These are phyloP conservation scores for Syrrhaptes paradoxus DNA, from an alignment of 2,113 vertebrate genomes.

Conservation along the genomic window DNA sequence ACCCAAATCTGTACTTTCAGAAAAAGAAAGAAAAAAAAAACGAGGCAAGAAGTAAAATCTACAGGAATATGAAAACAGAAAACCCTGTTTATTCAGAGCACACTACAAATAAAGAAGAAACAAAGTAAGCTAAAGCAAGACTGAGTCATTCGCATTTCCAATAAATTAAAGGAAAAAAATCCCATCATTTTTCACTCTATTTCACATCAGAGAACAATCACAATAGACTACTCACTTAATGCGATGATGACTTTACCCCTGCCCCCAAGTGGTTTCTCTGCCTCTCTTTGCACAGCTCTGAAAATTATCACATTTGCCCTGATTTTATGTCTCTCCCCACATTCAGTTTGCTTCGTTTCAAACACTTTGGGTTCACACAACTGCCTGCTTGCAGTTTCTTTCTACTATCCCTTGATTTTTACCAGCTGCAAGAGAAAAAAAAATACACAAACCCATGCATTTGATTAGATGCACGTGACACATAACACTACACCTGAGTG, in stretches of 20 bases:
- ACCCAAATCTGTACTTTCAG: neutral
- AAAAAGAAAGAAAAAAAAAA: neutral
- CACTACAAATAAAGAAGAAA: neutral
- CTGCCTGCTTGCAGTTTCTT: neutral
- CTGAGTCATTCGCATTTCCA: conserved; percentile 25
- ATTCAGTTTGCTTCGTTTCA: neutral
- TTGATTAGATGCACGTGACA: neutral
- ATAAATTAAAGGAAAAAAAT: conserved; percentile 38
- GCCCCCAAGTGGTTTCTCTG: conserved; percentile 22
- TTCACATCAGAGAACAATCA: conserved; percentile 64
- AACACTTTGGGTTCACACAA: neutral
- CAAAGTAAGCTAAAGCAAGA: conserved; percentile 3
- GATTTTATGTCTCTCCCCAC: neutral
- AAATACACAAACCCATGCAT: neutral
- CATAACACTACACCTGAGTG: neutral
- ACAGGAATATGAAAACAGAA: neutral
- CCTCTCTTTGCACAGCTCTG: conserved; percentile 12
- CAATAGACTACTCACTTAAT: conserved; percentile 45
- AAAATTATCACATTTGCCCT: conserved; percentile 27
- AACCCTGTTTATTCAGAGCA: neutral
- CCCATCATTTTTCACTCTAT: conserved; percentile 34
- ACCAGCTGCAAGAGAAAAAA: neutral
- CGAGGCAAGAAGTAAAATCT: neutral
- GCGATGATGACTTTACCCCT: conserved; percentile 23
- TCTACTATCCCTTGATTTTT: conserved; percentile 5